Evolutionary conservation across 2,888 invertebrate species (phyloP).

Genomic region (Podabrus alpinus): DNA sequence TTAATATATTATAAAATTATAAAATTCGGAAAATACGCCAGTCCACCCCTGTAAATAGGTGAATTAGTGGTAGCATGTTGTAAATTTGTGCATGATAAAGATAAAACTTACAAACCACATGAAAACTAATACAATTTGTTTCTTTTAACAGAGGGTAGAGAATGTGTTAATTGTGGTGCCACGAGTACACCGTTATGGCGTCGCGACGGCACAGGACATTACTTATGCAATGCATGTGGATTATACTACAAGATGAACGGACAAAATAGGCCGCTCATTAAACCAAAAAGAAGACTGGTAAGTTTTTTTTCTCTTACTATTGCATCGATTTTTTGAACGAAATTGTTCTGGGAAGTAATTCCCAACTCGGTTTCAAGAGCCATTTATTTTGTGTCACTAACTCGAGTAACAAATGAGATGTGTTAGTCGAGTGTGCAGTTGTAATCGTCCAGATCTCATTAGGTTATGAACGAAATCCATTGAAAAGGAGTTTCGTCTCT

Average conservation of each 20-base stretch:
- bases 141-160: constrained; percentile 78
- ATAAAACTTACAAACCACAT: neutral
- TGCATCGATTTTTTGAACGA: constrained; percentile 15
- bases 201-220: constrained; percentile 96
- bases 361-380: constrained; percentile 32
- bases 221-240: constrained; percentile 98
- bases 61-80: neutral
- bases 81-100: constrained; percentile 17
- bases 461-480: constrained; percentile 52
- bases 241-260: constrained; percentile 99
- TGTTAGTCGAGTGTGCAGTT: constrained; percentile 44
- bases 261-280: constrained; percentile 96
- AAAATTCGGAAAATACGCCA: neutral
- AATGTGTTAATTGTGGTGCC: constrained; percentile 99
- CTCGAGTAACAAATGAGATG: constrained; percentile 50
- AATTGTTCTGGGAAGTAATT: constrained; percentile 35
- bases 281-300: constrained; percentile 99
- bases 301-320: constrained; percentile 60
- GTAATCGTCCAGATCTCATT: constrained; percentile 54
- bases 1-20: too few species aligned
- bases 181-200: constrained; percentile 97
- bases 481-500: constrained; percentile 43
- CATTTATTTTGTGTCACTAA: constrained; percentile 50
- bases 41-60: neutral
- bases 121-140: constrained; percentile 7